Evolutionary conservation across 2,888 invertebrate species (phyloP).

Genomic region (Latrodectus elegans): DNA sequence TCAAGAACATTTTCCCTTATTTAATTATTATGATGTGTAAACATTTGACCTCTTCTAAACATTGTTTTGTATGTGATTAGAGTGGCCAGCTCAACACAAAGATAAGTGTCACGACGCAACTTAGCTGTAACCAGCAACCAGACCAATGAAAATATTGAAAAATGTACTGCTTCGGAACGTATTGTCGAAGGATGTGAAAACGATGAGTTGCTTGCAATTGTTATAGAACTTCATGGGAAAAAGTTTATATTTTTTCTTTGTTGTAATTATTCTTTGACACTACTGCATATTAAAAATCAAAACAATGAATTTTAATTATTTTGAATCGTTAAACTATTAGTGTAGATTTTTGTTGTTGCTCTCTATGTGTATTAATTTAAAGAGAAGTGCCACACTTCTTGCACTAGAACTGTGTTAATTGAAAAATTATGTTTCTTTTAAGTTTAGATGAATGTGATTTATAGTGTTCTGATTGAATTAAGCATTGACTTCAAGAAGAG

Average conservation of each 20-base stretch:
- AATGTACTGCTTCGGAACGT: not conserved
- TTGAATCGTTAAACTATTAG: not conserved
- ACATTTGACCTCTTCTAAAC: not conserved
- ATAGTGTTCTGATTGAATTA: not conserved
- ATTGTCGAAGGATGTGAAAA: not conserved
- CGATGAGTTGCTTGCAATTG: not conserved
- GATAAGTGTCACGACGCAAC: slow-evolving; percentile 24
- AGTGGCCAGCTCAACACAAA: slow-evolving; percentile 55
- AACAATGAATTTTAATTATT: not conserved
- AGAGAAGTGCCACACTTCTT: not conserved
- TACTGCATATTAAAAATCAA: not conserved
- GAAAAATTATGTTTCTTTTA: not conserved
- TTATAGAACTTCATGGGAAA: not conserved
- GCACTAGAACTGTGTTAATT: no score
- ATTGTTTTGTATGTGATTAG: slow-evolving; percentile 27
- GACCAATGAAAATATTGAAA: slow-evolving; percentile 16
- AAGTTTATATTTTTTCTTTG: no score
- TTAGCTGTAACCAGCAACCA: slow-evolving; percentile 18
- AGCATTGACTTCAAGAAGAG: not conserved
- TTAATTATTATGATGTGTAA: not conserved
- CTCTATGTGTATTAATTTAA: not conserved
- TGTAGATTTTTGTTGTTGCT: not conserved
- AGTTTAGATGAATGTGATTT: not conserved
- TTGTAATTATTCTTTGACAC: no score
- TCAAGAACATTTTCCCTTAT: not conserved